These are phyloP conservation scores for Thymelicus lineola DNA, from an alignment of 2,888 invertebrate species.

Conservation along the genomic window DNA sequence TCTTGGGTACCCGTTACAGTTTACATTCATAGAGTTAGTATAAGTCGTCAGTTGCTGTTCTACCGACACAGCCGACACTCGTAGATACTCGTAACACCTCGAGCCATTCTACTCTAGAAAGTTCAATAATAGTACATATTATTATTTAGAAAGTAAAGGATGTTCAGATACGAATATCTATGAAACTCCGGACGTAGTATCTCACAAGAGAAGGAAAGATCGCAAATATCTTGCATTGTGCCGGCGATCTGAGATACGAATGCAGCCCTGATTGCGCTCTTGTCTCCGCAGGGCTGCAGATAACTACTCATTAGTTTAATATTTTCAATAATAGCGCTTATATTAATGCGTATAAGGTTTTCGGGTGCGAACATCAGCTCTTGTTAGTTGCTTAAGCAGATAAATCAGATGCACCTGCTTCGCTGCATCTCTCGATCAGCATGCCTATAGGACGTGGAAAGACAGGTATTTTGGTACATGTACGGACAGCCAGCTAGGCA, in stretches of 20 bases:
- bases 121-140: not conserved
- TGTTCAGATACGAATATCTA: slow-evolving; percentile 34
- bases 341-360: slow-evolving; percentile 47
- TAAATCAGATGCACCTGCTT: slow-evolving; percentile 51
- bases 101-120: not conserved
- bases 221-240: slow-evolving; percentile 32
- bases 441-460: slow-evolving; percentile 46
- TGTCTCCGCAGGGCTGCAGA: slow-evolving; percentile 45
- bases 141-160: slow-evolving; percentile 6
- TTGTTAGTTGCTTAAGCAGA: slow-evolving; percentile 48
- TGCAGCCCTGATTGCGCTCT: slow-evolving; percentile 44
- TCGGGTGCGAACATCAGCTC: slow-evolving; percentile 47
- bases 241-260: slow-evolving; percentile 46
- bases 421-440: slow-evolving; percentile 48
- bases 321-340: slow-evolving; percentile 14
- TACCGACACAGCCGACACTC: too few species aligned
- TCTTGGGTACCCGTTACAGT: too few species aligned
- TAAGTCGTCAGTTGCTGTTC: too few species aligned
- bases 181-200: slow-evolving; percentile 46
- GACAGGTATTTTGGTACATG: slow-evolving; percentile 32
- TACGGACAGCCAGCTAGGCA: not conserved
- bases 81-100: too few species aligned
- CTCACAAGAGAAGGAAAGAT: slow-evolving; percentile 47
- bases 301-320: slow-evolving; percentile 11
- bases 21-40: too few species aligned